These are phyloP conservation scores for Lepeophtheirus salmonis DNA, from an alignment of 1,140 invertebrate genomes.

Conservation along the genomic window DNA sequence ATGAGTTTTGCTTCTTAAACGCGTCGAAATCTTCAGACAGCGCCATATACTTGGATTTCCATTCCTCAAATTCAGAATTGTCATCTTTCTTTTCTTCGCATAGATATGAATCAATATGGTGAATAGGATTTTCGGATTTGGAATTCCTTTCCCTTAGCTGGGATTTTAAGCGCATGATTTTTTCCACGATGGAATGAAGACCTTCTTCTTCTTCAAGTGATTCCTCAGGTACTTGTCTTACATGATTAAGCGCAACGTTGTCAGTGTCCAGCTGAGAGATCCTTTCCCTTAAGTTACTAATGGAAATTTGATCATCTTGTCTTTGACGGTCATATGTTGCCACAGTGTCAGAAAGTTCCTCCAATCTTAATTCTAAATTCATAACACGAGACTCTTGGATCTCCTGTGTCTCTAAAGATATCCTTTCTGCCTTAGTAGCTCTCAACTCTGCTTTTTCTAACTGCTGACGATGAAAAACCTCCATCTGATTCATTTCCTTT, in stretches of 20 bases:
- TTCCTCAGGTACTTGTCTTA: neutral
- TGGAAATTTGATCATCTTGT: slow-evolving; percentile 5
- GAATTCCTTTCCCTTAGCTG: neutral
- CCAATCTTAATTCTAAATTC: slow-evolving; percentile 4
- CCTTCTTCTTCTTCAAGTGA: neutral
- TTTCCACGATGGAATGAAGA: neutral
- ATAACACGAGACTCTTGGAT: slow-evolving; percentile 1
- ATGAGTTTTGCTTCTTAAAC: neutral
- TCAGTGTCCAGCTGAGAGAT: neutral
- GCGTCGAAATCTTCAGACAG: neutral
- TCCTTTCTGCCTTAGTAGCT: slow-evolving; percentile 1
- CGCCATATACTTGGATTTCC: neutral
- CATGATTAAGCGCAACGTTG: neutral
- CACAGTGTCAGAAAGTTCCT: slow-evolving; percentile 13
- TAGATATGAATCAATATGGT: neutral
- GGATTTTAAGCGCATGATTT: neutral
- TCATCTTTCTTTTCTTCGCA: neutral
- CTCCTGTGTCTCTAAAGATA: neutral
- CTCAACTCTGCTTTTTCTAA: slow-evolving; percentile 4
- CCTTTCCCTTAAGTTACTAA: neutral
- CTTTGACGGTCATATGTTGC: slow-evolving; percentile 12
- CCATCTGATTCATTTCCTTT: neutral
- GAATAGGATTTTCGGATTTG: neutral
- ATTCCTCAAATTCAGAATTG: neutral
- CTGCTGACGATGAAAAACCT: slow-evolving; percentile 3